Conservation (phyloP, 2,113 vertebrate species). For the Calypte anna region DNA sequence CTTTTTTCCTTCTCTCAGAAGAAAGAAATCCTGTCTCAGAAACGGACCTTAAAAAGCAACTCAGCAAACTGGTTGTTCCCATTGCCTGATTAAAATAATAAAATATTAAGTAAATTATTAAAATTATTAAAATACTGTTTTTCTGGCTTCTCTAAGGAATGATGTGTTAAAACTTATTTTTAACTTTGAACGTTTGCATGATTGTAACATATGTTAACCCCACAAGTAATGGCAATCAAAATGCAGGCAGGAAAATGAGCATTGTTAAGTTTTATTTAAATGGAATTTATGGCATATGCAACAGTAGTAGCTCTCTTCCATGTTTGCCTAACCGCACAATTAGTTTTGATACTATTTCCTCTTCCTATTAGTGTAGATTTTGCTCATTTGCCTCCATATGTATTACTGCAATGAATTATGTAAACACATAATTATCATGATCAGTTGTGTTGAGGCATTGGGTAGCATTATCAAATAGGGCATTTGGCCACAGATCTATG, state of each 20-base stretch:
- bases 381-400: neutral
- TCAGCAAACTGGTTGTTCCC: neutral
- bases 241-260: neutral
- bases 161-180: neutral
- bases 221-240: neutral
- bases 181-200: neutral
- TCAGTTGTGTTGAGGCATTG: neutral
- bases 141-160: neutral
- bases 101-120: too few relatives aligned
- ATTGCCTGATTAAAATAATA: neutral
- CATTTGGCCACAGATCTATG: neutral
- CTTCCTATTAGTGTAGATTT: neutral
- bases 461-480: neutral
- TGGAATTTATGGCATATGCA: too few relatives aligned
- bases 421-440: neutral
- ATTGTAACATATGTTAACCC: neutral
- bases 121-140: neutral
- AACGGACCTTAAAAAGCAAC: neutral
- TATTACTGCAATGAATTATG: neutral
- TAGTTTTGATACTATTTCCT: neutral
- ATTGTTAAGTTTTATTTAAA: neutral
- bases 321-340: neutral
- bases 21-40: too few relatives aligned
- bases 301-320: neutral
- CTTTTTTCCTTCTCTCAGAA: neutral